Percentiles rank a stretch among this genome's conserved stretches.
phyloP scores from a whole-genome alignment of 1,140 invertebrate species.

The Agrypnia vestita region DNA sequence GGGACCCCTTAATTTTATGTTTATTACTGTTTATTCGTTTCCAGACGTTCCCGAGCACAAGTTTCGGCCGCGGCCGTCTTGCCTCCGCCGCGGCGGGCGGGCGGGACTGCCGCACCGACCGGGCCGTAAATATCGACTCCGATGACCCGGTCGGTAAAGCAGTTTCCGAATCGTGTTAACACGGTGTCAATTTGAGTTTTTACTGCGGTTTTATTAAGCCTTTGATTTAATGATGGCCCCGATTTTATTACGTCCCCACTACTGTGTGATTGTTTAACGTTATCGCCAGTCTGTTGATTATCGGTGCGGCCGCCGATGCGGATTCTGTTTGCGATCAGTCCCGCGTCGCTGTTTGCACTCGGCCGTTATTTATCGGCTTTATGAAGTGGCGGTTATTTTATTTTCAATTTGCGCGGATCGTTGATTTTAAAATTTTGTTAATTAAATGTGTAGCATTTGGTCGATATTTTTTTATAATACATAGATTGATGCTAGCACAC shows the following conservation, averaged over 20 bases:
- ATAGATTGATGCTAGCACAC: too few relatives aligned
- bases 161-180: conserved; percentile 28
- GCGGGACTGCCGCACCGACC: background rate
- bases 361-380: too few relatives aligned
- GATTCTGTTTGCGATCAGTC: too few relatives aligned
- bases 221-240: conserved; percentile 16
- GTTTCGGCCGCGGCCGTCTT: conserved; percentile 26
- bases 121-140: conserved; percentile 48
- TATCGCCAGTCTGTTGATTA: conserved; percentile 20
- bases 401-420: too few relatives aligned
- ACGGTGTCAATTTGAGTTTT: conserved; percentile 58
- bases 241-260: background rate
- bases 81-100: conserved; percentile 3
- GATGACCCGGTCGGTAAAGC: conserved; percentile 58
- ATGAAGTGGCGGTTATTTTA: too few relatives aligned
- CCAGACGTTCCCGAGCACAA: conserved; percentile 48
- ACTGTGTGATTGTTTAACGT: conserved; percentile 24
- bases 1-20: conserved; percentile 61
- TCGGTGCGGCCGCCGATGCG: too few relatives aligned
- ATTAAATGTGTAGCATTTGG: too few relatives aligned
- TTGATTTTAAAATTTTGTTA: too few relatives aligned
- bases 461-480: too few relatives aligned
- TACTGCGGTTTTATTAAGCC: conserved; percentile 50
- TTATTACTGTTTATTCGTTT: conserved; percentile 60
- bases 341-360: too few relatives aligned